Conservation (phyloP, 2,113 vertebrate genomes). For the Pontoporia blainvillei region DNA sequence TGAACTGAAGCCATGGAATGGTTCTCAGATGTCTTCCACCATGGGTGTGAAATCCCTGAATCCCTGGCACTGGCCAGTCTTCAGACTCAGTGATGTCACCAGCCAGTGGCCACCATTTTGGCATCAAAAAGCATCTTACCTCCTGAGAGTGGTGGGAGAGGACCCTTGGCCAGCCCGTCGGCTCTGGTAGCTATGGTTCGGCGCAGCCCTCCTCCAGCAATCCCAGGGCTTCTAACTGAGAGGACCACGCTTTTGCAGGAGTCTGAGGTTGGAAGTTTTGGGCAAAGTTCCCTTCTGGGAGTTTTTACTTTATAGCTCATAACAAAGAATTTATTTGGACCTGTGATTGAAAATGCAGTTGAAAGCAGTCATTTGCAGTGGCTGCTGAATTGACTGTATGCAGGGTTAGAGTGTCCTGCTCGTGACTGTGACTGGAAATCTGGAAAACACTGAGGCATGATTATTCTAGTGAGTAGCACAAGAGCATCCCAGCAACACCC, state of each 20-base stretch:
- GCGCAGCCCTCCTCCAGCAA: too few species aligned
- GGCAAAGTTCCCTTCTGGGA: not conserved
- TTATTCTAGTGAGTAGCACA: not conserved
- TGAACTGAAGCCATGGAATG: not conserved
- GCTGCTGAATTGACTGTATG: not conserved
- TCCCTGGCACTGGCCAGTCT: not conserved
- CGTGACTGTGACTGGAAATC: not conserved
- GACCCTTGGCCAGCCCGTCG: not conserved
- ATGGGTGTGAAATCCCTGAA: not conserved
- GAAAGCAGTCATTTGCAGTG: not conserved
- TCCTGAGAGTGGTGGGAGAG: not conserved
- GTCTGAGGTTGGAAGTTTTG: not conserved
- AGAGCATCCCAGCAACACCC: not conserved
- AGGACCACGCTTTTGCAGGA: not conserved
- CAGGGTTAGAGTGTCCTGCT: not conserved
- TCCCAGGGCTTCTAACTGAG: not conserved
- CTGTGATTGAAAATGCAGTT: not conserved
- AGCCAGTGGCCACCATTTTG: not conserved
- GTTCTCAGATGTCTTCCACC: not conserved
- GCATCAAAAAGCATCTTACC: not conserved
- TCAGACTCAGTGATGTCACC: not conserved
- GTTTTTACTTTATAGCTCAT: not conserved
- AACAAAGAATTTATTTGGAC: not conserved
- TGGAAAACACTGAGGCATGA: not conserved
- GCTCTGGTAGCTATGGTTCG: not conserved